phyloP scores from a whole-genome alignment of 2,888 invertebrate species.

The Spicauda simplicius region DNA sequence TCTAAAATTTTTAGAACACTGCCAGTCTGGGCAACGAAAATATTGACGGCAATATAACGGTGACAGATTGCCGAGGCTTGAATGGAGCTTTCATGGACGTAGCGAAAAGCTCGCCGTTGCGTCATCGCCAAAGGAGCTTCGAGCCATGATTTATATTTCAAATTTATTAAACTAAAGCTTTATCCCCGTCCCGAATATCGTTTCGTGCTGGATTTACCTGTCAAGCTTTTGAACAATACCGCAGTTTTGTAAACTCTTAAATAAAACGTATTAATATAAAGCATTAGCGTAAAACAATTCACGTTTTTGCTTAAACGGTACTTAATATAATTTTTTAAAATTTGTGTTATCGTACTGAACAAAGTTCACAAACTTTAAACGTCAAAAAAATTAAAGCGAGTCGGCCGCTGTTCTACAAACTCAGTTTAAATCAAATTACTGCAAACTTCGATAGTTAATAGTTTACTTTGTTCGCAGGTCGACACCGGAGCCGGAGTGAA shows the following conservation, averaged over 20 bases:
- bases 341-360: constrained; percentile 11
- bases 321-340: neutral
- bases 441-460: constrained; percentile 49
- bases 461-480: constrained; percentile 57
- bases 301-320: neutral
- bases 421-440: constrained; percentile 40
- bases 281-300: neutral
- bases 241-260: neutral
- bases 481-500: constrained; percentile 28
- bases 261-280: neutral
- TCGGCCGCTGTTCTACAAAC: constrained; percentile 21
- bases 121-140: constrained; percentile 2
- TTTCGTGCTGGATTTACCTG: neutral
- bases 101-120: constrained; percentile 11
- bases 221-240: neutral
- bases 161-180: constrained; percentile 9
- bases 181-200: neutral
- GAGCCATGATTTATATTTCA: constrained; percentile 16
- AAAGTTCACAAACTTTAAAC: constrained; percentile 30
- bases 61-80: constrained; percentile 11
- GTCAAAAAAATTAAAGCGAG: constrained; percentile 32
- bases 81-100: constrained; percentile 17
- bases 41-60: constrained; percentile 1
- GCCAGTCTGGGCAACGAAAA: neutral
- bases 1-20: neutral